Percentiles rank a stretch among this genome's conserved stretches.
These are phyloP conservation scores for Drosophila arawakana DNA, from an alignment of 1,140 invertebrate species.

Conservation along the genomic window DNA sequence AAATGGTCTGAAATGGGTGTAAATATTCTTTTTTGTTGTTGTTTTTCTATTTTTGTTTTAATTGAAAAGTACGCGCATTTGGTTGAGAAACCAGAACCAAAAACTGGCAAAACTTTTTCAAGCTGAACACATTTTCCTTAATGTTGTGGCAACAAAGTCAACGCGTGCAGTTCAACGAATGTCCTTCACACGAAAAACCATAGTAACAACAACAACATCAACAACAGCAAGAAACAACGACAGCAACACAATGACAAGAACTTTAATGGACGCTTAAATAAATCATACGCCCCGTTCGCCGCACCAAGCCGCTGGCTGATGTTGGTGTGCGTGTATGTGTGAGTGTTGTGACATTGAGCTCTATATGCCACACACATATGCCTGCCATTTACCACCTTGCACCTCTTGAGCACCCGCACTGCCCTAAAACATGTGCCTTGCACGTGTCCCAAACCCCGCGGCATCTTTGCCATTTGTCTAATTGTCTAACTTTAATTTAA, in stretches of 20 bases:
- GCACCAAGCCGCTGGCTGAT: constrained; percentile 17
- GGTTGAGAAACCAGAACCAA: constrained; percentile 23
- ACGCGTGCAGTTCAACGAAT: constrained; percentile 69
- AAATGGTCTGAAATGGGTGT: constrained; percentile 9
- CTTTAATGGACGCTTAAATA: constrained; percentile 76
- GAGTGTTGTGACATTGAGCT: constrained; percentile 65
- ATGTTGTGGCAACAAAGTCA: constrained; percentile 17
- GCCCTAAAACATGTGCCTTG: constrained; percentile 32
- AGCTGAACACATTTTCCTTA: constrained; percentile 12
- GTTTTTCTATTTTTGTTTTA: constrained; percentile 23
- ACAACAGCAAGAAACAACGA: constrained; percentile 1
- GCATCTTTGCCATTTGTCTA: constrained; percentile 63
- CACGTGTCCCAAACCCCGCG: constrained; percentile 51
- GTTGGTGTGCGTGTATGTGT: constrained; percentile 17
- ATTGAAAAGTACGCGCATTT: constrained; percentile 49
- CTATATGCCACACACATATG: constrained; percentile 30
- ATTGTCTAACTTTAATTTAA: constrained; percentile 78
- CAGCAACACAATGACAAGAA: constrained; percentile 56
- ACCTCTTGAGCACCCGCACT: neutral
- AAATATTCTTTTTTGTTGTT: neutral
- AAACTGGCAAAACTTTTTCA: constrained; percentile 12
- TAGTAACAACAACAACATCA: constrained; percentile 36
- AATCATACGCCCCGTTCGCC: constrained; percentile 71
- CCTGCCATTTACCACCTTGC: neutral
- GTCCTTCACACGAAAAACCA: constrained; percentile 60